Conservation (phyloP, 2,113 vertebrate genomes). For the Pyrgilauda ruficollis region DNA sequence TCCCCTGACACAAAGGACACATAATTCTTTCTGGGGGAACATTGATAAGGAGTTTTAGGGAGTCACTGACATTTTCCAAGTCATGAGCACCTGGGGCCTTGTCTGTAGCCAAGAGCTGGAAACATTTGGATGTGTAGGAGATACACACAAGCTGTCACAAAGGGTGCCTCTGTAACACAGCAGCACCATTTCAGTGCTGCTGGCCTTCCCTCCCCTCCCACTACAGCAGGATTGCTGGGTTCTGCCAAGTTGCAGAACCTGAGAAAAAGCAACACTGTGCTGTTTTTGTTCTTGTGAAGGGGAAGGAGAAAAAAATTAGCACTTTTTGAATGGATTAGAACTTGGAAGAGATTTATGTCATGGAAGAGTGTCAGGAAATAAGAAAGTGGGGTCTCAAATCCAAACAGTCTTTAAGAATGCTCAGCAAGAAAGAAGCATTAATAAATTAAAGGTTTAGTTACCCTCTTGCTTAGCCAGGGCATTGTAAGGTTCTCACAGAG, state of each 20-base stretch:
- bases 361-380: background rate
- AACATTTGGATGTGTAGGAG: background rate
- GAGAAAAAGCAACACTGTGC: background rate
- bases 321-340: background rate
- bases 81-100: background rate
- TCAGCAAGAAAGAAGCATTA: background rate
- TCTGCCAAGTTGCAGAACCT: slow-evolving; percentile 16
- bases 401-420: background rate
- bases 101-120: background rate
- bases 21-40: rapidly evolving
- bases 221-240: background rate
- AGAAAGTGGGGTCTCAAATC: background rate
- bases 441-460: background rate
- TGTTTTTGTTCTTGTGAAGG: background rate
- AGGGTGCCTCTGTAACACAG: background rate
- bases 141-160: background rate
- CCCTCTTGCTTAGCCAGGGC: background rate
- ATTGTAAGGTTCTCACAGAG: background rate
- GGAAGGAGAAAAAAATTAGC: background rate
- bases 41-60: rapidly evolving
- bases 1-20: background rate
- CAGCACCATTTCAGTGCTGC: background rate
- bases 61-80: background rate
- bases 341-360: background rate
- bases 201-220: background rate